Conservation (phyloP, 2,113 vertebrate species). For the Trogon melanurus region DNA sequence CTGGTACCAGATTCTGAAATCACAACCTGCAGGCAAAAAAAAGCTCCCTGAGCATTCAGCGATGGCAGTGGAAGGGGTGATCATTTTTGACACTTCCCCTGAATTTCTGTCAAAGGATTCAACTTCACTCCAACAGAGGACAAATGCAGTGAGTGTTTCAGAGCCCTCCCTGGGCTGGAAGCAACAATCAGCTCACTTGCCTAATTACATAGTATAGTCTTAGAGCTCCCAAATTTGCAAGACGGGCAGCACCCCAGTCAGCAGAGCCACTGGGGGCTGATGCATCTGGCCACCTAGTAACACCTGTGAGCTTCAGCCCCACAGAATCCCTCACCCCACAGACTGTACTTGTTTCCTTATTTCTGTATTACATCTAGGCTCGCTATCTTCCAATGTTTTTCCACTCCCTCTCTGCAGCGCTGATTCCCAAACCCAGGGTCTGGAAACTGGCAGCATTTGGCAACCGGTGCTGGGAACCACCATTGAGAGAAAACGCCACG, state of each 20-base stretch:
- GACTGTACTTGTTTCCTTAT: not conserved
- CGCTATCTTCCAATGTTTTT: not conserved
- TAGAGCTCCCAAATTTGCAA: not conserved
- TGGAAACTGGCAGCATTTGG: not conserved
- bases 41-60: rapidly evolving
- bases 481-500: not conserved
- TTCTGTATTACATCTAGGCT: not conserved
- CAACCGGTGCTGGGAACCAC: not conserved
- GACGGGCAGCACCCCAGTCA: not conserved
- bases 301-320: not conserved
- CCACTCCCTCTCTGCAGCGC: rapidly evolving
- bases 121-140: not conserved
- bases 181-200: not conserved
- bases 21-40: not conserved
- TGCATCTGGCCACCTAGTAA: not conserved
- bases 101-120: not conserved
- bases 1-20: not conserved
- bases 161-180: not conserved
- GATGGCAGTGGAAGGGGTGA: not conserved
- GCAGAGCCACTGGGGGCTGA: not conserved
- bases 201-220: not conserved
- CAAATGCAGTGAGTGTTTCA: not conserved
- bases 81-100: not conserved
- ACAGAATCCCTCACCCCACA: not conserved
- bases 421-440: not conserved